These are phyloP conservation scores for Promerops cafer DNA, from an alignment of 2,113 vertebrate genomes.

Conservation along the genomic window DNA sequence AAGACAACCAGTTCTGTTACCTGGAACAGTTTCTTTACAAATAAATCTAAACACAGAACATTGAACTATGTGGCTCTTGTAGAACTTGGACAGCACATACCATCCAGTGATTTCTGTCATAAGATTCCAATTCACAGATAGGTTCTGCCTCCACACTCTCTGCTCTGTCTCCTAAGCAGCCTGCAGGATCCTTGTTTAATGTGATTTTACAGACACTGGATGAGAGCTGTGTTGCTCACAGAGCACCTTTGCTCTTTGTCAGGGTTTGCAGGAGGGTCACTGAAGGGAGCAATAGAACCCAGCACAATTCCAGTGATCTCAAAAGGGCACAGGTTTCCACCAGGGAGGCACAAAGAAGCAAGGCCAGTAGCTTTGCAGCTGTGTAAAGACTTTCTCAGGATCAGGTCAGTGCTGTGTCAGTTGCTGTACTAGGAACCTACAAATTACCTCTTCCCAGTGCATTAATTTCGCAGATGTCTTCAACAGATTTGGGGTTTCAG, in stretches of 20 bases:
- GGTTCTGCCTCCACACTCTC: neutral
- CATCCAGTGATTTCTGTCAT: neutral
- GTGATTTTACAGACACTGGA: neutral
- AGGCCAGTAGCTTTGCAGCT: neutral
- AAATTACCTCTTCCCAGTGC: neutral
- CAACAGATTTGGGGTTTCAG: neutral
- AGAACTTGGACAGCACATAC: neutral
- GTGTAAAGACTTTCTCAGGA: neutral
- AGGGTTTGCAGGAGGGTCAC: neutral
- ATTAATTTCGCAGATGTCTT: neutral
- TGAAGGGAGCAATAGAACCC: neutral
- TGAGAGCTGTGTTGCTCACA: neutral
- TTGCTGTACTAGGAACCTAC: neutral
- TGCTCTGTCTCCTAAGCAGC: neutral
- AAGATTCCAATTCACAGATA: neutral
- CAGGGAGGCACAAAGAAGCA: neutral
- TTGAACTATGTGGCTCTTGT: rapidly evolving
- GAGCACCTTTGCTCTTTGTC: neutral
- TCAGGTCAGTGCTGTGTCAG: neutral
- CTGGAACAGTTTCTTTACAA: neutral
- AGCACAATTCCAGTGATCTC: neutral
- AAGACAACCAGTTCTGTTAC: neutral
- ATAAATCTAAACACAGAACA: neutral
- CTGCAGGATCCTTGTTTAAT: neutral
- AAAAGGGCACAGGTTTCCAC: neutral